Evolutionary conservation across 2,797 vertebrate species (phyloP), one percentile per base, ranked within the genome.

Genomic region (Pangasius larnaudii): DNA sequence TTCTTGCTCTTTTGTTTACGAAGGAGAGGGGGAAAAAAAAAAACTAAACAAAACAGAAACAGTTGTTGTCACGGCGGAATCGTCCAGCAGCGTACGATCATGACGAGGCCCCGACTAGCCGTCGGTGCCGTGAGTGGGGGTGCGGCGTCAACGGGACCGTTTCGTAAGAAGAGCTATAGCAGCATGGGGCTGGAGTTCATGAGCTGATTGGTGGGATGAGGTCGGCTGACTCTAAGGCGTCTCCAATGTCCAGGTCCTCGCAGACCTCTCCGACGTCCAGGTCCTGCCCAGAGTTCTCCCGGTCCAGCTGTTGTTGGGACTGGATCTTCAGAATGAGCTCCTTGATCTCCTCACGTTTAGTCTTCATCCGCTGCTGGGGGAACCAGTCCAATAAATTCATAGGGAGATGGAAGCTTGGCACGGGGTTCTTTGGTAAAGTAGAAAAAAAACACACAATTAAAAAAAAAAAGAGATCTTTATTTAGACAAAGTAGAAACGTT

Each of bases 331-430:
- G 94, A 91, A 99, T 99, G 88, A 99, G 97, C 69, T 97, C 96
- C 88, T 95, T 93, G 90, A 99, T 98, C 94, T 99, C 98, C 92
- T 98, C 96, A 19, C 98, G 97, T 94, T 99, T 99, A 69, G 97
- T 98, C 96, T 97, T 99, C 98, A 99, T 99, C 91, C 98, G 95
- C 91, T 97, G 97, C 89, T 97, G 97, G 46, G 97, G 97, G 93
- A 99, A 99, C 98, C 98, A 99, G 67, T 98, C 97, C 33, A 93
- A 94, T 94, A 99, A 94, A 92, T 97, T 98, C 95, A 99, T 94
- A 4, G 98, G 98, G 85, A 99, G 95, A 75, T 98, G 97, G 94
- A 99, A 99, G 89, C 96, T 98, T 85, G 96, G 93, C 89, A 99
- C 95, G 2, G 98, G 98, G 91, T 96, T 98, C 98, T 99, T 92